Percentiles rank a stretch among this genome's conserved stretches.
phyloP scores from a whole-genome alignment of 2,888 invertebrate genomes.

The Diploptera punctata region DNA sequence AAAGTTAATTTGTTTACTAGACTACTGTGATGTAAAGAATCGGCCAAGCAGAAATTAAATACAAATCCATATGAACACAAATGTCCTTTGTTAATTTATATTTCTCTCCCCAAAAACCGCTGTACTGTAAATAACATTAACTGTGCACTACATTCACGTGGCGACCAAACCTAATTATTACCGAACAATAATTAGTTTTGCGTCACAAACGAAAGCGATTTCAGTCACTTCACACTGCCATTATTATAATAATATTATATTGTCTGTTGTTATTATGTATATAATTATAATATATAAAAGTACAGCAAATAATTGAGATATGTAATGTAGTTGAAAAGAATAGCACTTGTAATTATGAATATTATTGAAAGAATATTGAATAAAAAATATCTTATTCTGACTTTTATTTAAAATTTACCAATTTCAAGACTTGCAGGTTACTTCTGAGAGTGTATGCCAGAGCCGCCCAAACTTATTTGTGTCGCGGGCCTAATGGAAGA shows the following conservation, averaged over 20 bases:
- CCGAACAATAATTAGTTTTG: slow-evolving; percentile 2
- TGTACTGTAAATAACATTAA: slow-evolving; percentile 6
- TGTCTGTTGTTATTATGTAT: slow-evolving; percentile 10
- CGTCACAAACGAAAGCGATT: slow-evolving; percentile 15
- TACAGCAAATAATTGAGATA: neutral
- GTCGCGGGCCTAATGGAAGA: too few relatives aligned
- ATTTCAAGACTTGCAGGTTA: too few relatives aligned
- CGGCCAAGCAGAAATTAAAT: too few relatives aligned
- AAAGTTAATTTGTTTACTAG: too few relatives aligned
- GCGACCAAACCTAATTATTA: neutral
- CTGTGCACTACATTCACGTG: slow-evolving; percentile 10
- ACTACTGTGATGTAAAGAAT: too few relatives aligned
- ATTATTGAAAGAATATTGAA: neutral
- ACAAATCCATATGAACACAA: too few relatives aligned
- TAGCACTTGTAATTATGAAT: neutral
- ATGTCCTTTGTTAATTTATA: too few relatives aligned
- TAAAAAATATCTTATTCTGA: too few relatives aligned
- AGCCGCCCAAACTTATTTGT: too few relatives aligned
- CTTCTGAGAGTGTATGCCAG: too few relatives aligned
- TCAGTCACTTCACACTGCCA: slow-evolving; percentile 17
- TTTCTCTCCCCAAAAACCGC: neutral
- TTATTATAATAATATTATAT: neutral
- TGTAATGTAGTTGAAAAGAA: neutral
- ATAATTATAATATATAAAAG: slow-evolving; percentile 5
- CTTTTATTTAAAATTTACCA: too few relatives aligned